Base-by-base conservation (phyloP, 1,140 invertebrate species). In the Drosophila erecta region DNA sequence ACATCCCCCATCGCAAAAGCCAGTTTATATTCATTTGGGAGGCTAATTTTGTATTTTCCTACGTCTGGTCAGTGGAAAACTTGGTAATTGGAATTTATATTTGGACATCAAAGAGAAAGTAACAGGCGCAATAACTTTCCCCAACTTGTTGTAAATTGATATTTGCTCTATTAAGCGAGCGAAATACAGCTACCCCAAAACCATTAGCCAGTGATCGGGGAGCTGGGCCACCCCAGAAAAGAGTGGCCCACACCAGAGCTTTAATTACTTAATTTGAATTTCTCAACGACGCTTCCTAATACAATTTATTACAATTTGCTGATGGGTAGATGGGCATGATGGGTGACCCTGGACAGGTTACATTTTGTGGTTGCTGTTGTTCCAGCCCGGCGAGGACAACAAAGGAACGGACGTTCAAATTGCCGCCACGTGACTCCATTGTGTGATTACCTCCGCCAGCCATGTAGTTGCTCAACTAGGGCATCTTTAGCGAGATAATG, bases 211-310 rank as follows among this genome's bases (percentile, higher is more conserved):
- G 50, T 17, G 30, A 47, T 20, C 8, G 27, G 24, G 27, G 44
- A 20, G 15, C 51, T 12, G 8, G 40, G 41, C 43, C 24, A 67
- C 46, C 60, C 58, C 30, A 15, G 27, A 56, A 30, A n/a, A 11
- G 27, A n/a, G 33, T 35, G n/a, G 20, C 20, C 38, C 44, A 43
- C 37, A 56, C 50, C 51, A 35, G 50, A 40, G 44, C 41, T 71
- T 81, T 90, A 90, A 90, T 90, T 90, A 90, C 83, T 89, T 90
- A 85, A 90, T 90, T 90, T 89, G 77, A 90, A 89, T 89, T 90
- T 77, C 47, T 65, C 65, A 57, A 46, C 61, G 46, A 27, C 57
- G 70, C 67, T 61, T 64, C 51, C 85, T 85, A 89, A 89, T 59
- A 64, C 77, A 90, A 89, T 89, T 89, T 90, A 89, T 90, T 85